Conservation (phyloP, 2,888 invertebrate species). For the Galeopsomyia nigrocyanea region DNA sequence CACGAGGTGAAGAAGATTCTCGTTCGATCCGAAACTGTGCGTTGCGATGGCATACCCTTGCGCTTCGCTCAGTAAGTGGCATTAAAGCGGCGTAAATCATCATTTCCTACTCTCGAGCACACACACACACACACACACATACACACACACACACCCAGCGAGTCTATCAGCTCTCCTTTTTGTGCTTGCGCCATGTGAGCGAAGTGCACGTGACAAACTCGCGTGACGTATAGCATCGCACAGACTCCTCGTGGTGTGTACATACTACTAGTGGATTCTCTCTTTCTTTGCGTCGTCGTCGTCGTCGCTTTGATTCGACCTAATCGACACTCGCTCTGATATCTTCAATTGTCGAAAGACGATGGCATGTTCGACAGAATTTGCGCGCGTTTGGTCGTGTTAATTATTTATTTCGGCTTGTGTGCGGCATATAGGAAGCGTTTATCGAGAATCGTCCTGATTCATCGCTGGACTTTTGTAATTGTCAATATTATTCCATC, state of each 20-base stretch:
- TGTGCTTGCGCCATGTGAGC: not conserved
- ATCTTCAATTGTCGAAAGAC: slow-evolving; percentile 28
- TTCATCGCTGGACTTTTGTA: too few relatives aligned
- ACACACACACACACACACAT: too few relatives aligned
- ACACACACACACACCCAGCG: not conserved
- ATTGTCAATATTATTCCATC: too few relatives aligned
- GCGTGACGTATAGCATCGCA: slow-evolving; percentile 13
- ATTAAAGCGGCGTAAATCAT: slow-evolving; percentile 43
- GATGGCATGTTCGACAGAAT: not conserved
- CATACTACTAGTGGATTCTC: not conserved
- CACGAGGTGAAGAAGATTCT: slow-evolving; percentile 28
- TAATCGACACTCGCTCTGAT: slow-evolving; percentile 16
- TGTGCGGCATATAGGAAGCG: too few relatives aligned
- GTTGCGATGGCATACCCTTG: not conserved
- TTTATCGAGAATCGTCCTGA: too few relatives aligned
- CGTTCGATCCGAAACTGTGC: not conserved
- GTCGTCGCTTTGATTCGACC: slow-evolving; percentile 21
- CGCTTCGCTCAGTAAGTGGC: slow-evolving; percentile 13
- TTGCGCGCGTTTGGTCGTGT: not conserved
- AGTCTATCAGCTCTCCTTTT: too few relatives aligned
- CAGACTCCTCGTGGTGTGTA: slow-evolving; percentile 9
- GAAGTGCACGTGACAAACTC: slow-evolving; percentile 17
- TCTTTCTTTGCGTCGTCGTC: not conserved
- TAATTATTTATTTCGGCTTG: not conserved
- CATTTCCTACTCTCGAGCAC: slow-evolving; percentile 30